These are phyloP conservation scores for Myotis davidii DNA, from an alignment of 2,113 vertebrate species.

Conservation along the genomic window DNA sequence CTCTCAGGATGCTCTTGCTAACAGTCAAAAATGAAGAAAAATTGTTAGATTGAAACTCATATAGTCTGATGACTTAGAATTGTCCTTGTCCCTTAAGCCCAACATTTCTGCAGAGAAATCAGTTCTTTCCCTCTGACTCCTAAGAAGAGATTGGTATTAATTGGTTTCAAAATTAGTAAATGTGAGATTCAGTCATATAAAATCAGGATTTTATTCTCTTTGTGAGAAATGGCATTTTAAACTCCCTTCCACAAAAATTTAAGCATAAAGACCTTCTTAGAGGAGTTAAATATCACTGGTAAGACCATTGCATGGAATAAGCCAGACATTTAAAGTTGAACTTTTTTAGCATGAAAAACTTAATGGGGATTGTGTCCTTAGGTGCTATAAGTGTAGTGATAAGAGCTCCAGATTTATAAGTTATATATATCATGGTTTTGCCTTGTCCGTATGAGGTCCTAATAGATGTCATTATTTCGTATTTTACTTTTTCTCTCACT, in stretches of 20 bases:
- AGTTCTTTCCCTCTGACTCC: conserved; percentile 39
- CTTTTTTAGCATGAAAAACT: conserved; percentile 1
- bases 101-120: conserved; percentile 1
- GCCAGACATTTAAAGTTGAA: conserved; percentile 6
- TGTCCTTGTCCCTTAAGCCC: not conserved
- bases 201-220: conserved; percentile 44
- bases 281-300: not conserved
- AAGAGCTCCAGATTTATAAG: conserved; percentile 8
- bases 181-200: conserved; percentile 19
- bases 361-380: not conserved
- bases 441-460: not conserved
- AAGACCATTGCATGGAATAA: not conserved
- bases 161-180: conserved; percentile 49
- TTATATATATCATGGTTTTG: conserved; percentile 34
- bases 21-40: conserved; percentile 28
- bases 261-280: not conserved
- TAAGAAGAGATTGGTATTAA: conserved; percentile 10
- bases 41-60: conserved; percentile 17
- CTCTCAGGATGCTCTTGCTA: not conserved
- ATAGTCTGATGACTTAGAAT: not conserved
- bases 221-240: conserved; percentile 22
- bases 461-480: not conserved
- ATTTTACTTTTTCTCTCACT: conserved; percentile 43
- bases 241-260: not conserved
- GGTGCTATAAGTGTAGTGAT: not conserved